phyloP scores from a whole-genome alignment of 23 tunicate genomes.

The Ascidia mentula region DNA sequence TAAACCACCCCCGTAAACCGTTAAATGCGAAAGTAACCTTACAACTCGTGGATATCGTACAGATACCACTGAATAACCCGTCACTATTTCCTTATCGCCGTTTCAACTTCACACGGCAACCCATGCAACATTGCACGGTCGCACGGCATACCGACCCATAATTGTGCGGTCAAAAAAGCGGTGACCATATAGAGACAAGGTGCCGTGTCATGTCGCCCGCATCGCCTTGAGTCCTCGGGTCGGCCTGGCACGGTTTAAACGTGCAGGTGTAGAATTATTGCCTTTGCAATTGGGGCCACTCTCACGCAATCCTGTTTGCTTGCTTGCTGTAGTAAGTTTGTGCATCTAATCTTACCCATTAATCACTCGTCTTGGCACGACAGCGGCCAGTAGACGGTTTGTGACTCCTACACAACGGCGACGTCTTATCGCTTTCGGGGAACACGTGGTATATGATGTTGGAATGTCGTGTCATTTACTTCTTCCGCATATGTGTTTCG shows the following conservation, averaged over 20 bases:
- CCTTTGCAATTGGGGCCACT: background rate
- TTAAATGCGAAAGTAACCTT: no score
- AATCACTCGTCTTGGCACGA: background rate
- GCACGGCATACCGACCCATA: background rate
- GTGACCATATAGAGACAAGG: background rate
- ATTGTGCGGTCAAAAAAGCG: background rate
- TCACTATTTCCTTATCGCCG: no score
- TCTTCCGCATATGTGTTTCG: no score
- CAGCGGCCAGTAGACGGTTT: background rate
- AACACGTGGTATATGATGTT: background rate
- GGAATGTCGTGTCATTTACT: no score
- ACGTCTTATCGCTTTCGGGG: background rate
- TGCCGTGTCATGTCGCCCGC: background rate
- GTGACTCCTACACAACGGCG: background rate
- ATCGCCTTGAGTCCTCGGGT: no score
- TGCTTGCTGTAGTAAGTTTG: background rate
- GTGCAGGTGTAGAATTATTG: background rate
- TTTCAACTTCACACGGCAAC: no score
- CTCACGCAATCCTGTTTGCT: background rate
- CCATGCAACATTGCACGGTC: no score
- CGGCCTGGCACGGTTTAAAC: no score
- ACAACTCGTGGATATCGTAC: no score
- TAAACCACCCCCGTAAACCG: no score
- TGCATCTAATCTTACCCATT: background rate
- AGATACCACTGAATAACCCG: no score